A percentile compares a stretch with the other conserved stretches of the same genome.
These are phyloP conservation scores for Corythornis cristatus DNA, from an alignment of 2,113 vertebrate genomes.

Conservation along the genomic window DNA sequence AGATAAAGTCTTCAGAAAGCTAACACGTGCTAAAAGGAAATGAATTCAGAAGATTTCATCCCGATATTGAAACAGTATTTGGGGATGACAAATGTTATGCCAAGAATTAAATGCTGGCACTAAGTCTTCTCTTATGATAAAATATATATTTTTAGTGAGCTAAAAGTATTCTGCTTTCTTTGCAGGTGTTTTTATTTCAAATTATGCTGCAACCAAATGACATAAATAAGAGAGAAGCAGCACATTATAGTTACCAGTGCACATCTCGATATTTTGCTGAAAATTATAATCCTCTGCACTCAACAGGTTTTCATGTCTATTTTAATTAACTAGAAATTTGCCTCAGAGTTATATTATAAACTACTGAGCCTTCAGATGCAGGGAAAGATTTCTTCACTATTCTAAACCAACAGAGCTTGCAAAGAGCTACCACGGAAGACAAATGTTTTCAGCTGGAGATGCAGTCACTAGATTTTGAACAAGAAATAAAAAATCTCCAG, in stretches of 20 bases:
- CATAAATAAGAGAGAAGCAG: conserved; percentile 19
- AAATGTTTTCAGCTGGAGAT: not conserved
- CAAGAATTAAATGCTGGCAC: conserved; percentile 29
- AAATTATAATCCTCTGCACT: not conserved
- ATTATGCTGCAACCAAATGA: conserved; percentile 3
- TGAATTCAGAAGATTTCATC: conserved; percentile 45
- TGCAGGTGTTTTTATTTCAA: conserved; percentile 58
- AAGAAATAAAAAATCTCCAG: not conserved
- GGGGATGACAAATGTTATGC: conserved; percentile 15
- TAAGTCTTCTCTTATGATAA: conserved; percentile 25
- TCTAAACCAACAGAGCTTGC: not conserved
- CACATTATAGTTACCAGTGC: not conserved
- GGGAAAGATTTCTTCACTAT: not conserved
- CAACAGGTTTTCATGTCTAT: not conserved
- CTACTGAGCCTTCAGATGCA: not conserved
- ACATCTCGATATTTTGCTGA: not conserved
- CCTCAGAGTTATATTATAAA: not conserved
- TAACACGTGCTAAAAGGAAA: conserved; percentile 44
- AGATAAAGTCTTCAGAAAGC: conserved; percentile 37
- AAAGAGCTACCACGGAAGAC: not conserved
- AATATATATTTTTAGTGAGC: conserved; percentile 35
- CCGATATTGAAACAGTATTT: not conserved
- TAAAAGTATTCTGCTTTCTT: conserved; percentile 49
- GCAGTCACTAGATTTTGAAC: not conserved
- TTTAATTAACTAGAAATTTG: conserved; percentile 9